phyloP scores from a whole-genome alignment of 1,140 invertebrate species.

The Cepaea nemoralis region DNA sequence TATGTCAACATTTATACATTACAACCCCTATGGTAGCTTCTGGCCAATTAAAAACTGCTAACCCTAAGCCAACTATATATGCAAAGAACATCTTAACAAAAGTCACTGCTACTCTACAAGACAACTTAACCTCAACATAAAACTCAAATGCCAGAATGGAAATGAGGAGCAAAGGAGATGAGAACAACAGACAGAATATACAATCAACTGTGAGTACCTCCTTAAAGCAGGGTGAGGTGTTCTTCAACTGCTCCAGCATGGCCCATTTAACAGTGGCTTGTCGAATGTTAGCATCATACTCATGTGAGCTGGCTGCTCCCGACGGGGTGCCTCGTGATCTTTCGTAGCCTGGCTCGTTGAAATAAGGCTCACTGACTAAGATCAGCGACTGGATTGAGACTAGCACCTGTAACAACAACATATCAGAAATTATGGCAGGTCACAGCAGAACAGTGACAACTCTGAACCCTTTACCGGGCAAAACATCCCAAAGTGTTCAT shows the following conservation, averaged over 20 bases:
- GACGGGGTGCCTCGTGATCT: slow-evolving; percentile 88
- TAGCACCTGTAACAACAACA: slow-evolving; percentile 77
- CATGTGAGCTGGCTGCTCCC: slow-evolving; percentile 85
- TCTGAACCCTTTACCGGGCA: too few relatives aligned
- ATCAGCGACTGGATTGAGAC: slow-evolving; percentile 97
- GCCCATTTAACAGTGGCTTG: slow-evolving; percentile 96
- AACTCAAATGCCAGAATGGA: too few relatives aligned
- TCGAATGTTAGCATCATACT: slow-evolving; percentile 96
- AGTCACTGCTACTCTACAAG: background rate
- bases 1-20: too few relatives aligned
- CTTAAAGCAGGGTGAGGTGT: slow-evolving; percentile 93
- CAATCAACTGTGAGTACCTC: slow-evolving; percentile 77
- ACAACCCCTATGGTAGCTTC: too few relatives aligned
- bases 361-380: slow-evolving; percentile 95
- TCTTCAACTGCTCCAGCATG: slow-evolving; percentile 92
- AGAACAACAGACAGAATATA: too few relatives aligned
- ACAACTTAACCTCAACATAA: too few relatives aligned
- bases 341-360: slow-evolving; percentile 98
- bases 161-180: too few relatives aligned
- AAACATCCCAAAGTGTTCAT: too few relatives aligned
- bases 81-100: background rate
- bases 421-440: too few relatives aligned
- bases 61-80: too few relatives aligned
- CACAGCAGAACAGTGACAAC: too few relatives aligned
- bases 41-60: too few relatives aligned